Conservation (phyloP, 1,140 invertebrate genomes). For the Bombus fervidus region DNA sequence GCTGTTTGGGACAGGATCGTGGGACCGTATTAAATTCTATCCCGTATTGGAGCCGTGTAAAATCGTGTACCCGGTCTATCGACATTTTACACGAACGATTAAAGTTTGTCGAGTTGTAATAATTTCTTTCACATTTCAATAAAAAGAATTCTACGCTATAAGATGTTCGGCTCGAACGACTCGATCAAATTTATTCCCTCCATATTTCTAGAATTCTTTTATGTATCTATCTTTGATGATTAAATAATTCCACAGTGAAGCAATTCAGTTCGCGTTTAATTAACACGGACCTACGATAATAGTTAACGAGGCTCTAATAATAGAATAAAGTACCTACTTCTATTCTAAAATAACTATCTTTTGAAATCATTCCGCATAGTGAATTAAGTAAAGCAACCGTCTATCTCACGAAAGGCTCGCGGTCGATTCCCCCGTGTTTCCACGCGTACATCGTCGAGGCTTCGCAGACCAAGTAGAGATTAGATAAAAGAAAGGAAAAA, state of each 20-base stretch:
- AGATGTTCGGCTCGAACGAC: no score
- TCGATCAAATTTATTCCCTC: background rate
- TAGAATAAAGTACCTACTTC: background rate
- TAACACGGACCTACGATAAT: background rate
- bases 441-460: background rate
- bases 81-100: no score
- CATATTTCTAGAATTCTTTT: background rate
- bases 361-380: background rate
- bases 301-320: background rate
- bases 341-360: background rate
- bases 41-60: fast-evolving
- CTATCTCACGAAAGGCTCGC: background rate
- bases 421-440: background rate
- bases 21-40: no score
- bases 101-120: no score
- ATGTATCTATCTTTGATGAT: background rate
- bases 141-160: no score
- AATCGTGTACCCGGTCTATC: no score
- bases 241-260: background rate
- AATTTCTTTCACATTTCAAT: no score
- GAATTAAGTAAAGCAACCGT: constrained; percentile 1
- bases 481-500: background rate
- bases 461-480: background rate
- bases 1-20: no score
- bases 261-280: background rate